phyloP scores from a whole-genome alignment of 2,113 vertebrate species.

The Cromileptes altivelis region DNA sequence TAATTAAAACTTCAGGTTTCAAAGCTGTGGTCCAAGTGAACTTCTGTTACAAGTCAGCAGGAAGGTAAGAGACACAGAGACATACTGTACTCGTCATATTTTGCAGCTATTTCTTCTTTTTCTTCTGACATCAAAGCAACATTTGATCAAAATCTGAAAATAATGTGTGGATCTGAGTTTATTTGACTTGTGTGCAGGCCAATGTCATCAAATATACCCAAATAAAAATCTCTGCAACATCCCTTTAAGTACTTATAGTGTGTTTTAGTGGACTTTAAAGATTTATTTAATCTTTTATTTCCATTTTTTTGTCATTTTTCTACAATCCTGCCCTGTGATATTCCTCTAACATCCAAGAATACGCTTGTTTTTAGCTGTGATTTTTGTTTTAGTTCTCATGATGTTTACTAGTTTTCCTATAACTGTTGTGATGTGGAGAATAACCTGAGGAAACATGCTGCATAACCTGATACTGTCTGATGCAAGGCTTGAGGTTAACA shows the following conservation, averaged over 20 bases:
- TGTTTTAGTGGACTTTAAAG: background rate
- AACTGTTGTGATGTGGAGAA: background rate
- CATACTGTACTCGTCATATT: background rate
- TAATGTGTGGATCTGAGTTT: background rate
- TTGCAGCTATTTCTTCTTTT: background rate
- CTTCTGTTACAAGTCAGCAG: slow-evolving; percentile 24
- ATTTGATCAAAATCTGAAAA: background rate
- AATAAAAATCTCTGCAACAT: background rate
- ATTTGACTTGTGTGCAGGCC: background rate
- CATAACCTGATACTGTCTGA: background rate
- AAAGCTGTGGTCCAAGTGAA: slow-evolving; percentile 40
- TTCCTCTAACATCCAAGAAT: background rate
- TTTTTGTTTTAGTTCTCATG: background rate
- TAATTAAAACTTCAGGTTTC: slow-evolving; percentile 5
- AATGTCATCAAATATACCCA: background rate
- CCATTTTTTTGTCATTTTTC: background rate
- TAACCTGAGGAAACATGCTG: too few relatives aligned
- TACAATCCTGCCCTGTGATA: background rate
- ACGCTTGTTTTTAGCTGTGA: background rate
- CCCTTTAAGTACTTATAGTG: background rate
- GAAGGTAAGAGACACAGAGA: slow-evolving; percentile 61
- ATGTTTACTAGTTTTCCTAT: background rate
- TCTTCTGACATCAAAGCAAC: too few relatives aligned
- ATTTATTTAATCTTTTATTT: too few relatives aligned
- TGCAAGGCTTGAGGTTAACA: background rate